These are phyloP conservation scores for Parazoanthus atlanticus DNA, from an alignment of 92 coral and sea anemone species.

Conservation along the genomic window DNA sequence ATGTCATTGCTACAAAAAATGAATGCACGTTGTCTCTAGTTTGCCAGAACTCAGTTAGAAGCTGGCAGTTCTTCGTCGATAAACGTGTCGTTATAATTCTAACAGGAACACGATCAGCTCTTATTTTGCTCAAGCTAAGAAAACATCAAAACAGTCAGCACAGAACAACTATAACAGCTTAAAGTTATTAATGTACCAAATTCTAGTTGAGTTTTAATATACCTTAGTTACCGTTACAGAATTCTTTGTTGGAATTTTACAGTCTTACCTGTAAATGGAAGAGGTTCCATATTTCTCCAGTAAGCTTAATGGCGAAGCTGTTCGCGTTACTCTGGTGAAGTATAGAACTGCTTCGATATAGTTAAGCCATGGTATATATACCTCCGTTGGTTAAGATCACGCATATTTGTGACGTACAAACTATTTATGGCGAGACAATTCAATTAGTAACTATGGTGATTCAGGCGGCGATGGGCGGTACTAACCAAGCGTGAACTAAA, in stretches of 20 bases:
- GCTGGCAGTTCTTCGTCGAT: neutral
- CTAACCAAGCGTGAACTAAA: slow-evolving; percentile 28
- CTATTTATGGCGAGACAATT: slow-evolving; percentile 50
- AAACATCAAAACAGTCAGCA: neutral
- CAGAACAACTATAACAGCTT: neutral
- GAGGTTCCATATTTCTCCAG: slow-evolving; percentile 35
- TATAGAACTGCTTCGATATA: slow-evolving; percentile 31
- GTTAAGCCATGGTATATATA: slow-evolving; percentile 8
- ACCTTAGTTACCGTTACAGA: neutral
- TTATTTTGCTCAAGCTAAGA: neutral
- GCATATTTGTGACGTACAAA: slow-evolving; percentile 36
- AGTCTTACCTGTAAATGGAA: slow-evolving; percentile 39
- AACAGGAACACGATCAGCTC: neutral
- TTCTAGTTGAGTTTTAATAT: neutral
- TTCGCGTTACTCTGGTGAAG: slow-evolving; percentile 1
- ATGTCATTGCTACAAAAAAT: no score
- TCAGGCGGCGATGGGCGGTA: neutral
- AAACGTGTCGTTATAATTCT: neutral
- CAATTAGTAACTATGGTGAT: slow-evolving; percentile 30
- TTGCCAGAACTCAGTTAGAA: neutral
- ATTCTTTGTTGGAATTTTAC: neutral
- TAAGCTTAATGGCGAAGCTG: slow-evolving; percentile 19
- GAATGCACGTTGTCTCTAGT: neutral
- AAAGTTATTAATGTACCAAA: neutral
- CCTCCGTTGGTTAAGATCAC: neutral